Conservation (phyloP, 2,113 vertebrate species). For the Dicaeum eximium region DNA sequence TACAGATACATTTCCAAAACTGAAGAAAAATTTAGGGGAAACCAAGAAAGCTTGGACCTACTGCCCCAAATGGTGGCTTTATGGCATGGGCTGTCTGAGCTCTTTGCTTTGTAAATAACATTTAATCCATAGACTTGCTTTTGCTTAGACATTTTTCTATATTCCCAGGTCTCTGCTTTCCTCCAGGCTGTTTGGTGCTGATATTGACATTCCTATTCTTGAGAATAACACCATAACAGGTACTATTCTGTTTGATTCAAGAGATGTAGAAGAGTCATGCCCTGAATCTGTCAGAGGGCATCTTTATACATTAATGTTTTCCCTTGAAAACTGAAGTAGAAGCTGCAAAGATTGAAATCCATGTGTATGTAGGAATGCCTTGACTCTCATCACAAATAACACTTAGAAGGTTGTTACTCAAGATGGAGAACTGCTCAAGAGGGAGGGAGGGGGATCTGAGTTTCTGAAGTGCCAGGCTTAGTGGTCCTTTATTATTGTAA, state of each 20-base stretch:
- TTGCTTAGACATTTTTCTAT: not conserved
- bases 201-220: not conserved
- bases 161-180: not conserved
- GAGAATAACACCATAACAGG: not conserved
- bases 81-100: not conserved
- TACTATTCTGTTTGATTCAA: not conserved
- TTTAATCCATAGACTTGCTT: not conserved
- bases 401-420: not conserved
- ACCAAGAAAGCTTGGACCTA: not conserved
- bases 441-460: not conserved
- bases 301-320: not conserved
- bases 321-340: not conserved
- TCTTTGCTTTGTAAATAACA: not conserved
- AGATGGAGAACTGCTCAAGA: not conserved
- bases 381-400: not conserved
- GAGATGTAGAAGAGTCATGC: not conserved
- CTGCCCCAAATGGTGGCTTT: not conserved
- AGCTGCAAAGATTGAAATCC: not conserved
- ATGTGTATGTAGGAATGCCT: not conserved
- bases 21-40: not conserved
- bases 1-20: accelerated
- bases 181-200: not conserved
- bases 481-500: not conserved
- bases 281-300: not conserved
- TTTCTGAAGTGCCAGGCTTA: not conserved